These are phyloP conservation scores for Pseudoips prasinana DNA, from an alignment of 2,888 invertebrate genomes.

Conservation along the genomic window DNA sequence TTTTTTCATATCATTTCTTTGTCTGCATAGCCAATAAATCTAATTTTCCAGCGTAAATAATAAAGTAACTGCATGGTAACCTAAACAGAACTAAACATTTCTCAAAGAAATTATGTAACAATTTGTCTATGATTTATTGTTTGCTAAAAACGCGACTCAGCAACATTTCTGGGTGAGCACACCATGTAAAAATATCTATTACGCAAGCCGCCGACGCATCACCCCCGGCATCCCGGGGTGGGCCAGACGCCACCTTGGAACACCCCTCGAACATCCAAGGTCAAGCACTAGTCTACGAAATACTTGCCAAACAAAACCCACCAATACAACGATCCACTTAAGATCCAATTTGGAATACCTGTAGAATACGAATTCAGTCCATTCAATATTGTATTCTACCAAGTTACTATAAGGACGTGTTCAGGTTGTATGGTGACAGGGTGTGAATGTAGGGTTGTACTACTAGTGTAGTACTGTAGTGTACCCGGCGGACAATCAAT, in stretches of 20 bases:
- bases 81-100: too few species aligned
- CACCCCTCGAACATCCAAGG: slow-evolving; percentile 65
- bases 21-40: too few species aligned
- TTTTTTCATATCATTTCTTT: too few species aligned
- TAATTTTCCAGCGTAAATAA: too few species aligned
- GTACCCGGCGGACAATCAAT: slow-evolving; percentile 64
- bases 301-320: slow-evolving; percentile 29
- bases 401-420: slow-evolving; percentile 30
- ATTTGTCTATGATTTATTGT: too few species aligned
- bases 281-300: slow-evolving; percentile 51
- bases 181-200: slow-evolving; percentile 69
- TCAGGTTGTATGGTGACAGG: slow-evolving; percentile 24
- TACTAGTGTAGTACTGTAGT: slow-evolving; percentile 38
- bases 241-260: slow-evolving; percentile 54
- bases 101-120: too few species aligned
- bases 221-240: slow-evolving; percentile 31
- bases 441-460: slow-evolving; percentile 31
- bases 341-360: slow-evolving; percentile 29
- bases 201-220: slow-evolving; percentile 66
- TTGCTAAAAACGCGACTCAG: slow-evolving; percentile 30
- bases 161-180: slow-evolving; percentile 39
- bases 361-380: slow-evolving; percentile 13
- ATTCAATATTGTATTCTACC: slow-evolving; percentile 29
- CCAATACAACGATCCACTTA: slow-evolving; percentile 23
- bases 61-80: too few species aligned